Evolutionary conservation across 2,797 vertebrate genomes (phyloP).

Genomic region (Lerista edwardsae): DNA sequence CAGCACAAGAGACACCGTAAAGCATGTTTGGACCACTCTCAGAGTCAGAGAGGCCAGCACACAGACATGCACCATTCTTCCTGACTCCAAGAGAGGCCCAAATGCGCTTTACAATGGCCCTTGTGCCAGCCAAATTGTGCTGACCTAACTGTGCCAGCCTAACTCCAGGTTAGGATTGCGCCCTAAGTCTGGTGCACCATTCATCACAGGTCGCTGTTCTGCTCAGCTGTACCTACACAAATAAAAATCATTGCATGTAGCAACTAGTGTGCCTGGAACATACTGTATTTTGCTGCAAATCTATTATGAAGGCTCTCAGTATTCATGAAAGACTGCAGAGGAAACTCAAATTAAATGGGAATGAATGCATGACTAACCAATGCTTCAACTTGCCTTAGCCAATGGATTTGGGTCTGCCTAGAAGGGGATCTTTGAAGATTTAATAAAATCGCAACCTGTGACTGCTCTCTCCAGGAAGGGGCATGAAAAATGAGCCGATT

Average conservation of each 20-base stretch:
- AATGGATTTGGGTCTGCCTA: conserved; percentile 3
- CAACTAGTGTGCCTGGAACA: background rate
- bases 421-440: conserved; percentile 48
- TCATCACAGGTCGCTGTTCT: background rate
- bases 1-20: too few relatives aligned
- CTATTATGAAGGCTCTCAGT: background rate
- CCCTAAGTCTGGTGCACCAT: background rate
- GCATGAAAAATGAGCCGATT: conserved; percentile 32
- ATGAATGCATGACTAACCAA: conserved; percentile 26
- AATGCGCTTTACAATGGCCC: too few relatives aligned
- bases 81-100: too few relatives aligned
- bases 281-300: background rate
- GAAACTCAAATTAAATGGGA: conserved; percentile 32
- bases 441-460: conserved; percentile 49
- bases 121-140: too few relatives aligned
- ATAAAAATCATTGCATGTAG: background rate
- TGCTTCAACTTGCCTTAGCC: conserved; percentile 41
- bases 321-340: background rate
- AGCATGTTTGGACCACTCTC: too few relatives aligned
- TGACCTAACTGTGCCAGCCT: too few relatives aligned
- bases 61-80: too few relatives aligned
- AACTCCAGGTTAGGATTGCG: too few relatives aligned
- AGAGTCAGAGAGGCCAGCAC: too few relatives aligned
- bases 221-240: background rate
- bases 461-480: conserved; percentile 17